Evolutionary conservation across 2,888 invertebrate species (phyloP).

Genomic region (Herminia tarsipennalis): DNA sequence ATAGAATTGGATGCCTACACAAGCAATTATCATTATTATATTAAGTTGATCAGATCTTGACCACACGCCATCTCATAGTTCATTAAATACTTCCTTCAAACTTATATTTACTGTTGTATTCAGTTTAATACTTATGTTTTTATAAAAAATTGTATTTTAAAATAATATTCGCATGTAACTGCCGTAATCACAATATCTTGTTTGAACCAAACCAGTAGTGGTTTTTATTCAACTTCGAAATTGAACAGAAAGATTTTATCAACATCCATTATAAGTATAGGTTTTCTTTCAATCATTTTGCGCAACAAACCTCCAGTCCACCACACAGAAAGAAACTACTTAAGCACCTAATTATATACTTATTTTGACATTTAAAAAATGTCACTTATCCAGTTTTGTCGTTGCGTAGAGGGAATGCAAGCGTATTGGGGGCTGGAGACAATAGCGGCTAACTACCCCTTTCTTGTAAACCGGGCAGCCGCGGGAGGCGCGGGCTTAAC

Average conservation of each 20-base stretch:
- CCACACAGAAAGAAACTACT: constrained; percentile 40
- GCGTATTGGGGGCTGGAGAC: constrained; percentile 72
- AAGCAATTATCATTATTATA: too few species aligned
- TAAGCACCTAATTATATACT: constrained; percentile 42
- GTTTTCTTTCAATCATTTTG: constrained; percentile 15
- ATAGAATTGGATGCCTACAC: too few species aligned
- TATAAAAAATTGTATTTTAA: too few species aligned
- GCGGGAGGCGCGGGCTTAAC: constrained; percentile 81
- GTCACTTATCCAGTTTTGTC: constrained; percentile 58
- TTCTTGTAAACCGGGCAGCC: constrained; percentile 74
- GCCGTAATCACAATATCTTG: background rate
- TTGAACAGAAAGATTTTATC: constrained; percentile 3
- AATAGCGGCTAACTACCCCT: constrained; percentile 85
- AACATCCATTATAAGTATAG: background rate
- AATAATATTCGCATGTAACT: too few species aligned
- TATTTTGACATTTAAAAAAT: constrained; percentile 51
- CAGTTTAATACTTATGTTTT: too few species aligned
- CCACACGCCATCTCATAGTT: too few species aligned
- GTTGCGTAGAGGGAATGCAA: constrained; percentile 46
- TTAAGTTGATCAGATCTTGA: too few species aligned
- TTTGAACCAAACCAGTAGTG: background rate
- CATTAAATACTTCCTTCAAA: too few species aligned
- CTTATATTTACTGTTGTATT: too few species aligned
- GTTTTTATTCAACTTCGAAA: background rate
- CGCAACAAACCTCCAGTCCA: constrained; percentile 27